Conservation (phyloP, 2,888 invertebrate species). For the Ichneumoninae sp. region DNA sequence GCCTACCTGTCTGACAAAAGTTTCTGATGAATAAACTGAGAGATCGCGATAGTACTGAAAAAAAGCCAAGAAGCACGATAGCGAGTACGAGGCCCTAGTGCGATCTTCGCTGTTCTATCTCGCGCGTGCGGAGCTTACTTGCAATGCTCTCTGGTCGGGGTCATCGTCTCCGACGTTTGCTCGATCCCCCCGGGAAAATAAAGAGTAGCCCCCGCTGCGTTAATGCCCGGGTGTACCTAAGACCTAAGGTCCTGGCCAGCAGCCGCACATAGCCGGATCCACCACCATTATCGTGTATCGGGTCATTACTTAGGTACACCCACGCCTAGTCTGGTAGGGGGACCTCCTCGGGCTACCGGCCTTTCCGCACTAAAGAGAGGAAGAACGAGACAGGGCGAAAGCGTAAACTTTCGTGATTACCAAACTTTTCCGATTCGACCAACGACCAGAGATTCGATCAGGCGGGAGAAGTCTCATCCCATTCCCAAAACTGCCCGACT, state of each 20-base stretch:
- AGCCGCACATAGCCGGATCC: slow-evolving; percentile 54
- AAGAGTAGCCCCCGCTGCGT: slow-evolving; percentile 70
- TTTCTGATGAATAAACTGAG: slow-evolving; percentile 23
- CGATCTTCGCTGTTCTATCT: slow-evolving; percentile 32
- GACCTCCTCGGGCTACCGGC: slow-evolving; percentile 8
- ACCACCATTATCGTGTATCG: slow-evolving; percentile 77
- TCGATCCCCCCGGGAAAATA: slow-evolving; percentile 65
- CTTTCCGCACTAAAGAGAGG: slow-evolving; percentile 19
- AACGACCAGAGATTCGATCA: slow-evolving; percentile 79
- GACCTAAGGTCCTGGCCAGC: slow-evolving; percentile 54
- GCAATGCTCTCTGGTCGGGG: slow-evolving; percentile 34
- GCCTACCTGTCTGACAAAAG: slow-evolving; percentile 22
- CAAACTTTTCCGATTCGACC: slow-evolving; percentile 80
- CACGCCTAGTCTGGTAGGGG: slow-evolving; percentile 19
- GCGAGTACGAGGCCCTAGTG: slow-evolving; percentile 34
- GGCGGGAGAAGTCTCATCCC: slow-evolving; percentile 57
- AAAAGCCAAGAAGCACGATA: slow-evolving; percentile 38
- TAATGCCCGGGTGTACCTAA: slow-evolving; percentile 66
- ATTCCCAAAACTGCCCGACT: slow-evolving; percentile 27
- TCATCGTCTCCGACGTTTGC: slow-evolving; percentile 50
- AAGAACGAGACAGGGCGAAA: slow-evolving; percentile 40
- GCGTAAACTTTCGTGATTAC: slow-evolving; percentile 80
- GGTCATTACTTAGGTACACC: slow-evolving; percentile 76
- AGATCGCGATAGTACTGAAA: slow-evolving; percentile 35
- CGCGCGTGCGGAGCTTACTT: slow-evolving; percentile 32